Evolutionary conservation across 2,888 invertebrate genomes (phyloP), one percentile per base, ranked within the genome.

Genomic region (Operophtera brumata): DNA sequence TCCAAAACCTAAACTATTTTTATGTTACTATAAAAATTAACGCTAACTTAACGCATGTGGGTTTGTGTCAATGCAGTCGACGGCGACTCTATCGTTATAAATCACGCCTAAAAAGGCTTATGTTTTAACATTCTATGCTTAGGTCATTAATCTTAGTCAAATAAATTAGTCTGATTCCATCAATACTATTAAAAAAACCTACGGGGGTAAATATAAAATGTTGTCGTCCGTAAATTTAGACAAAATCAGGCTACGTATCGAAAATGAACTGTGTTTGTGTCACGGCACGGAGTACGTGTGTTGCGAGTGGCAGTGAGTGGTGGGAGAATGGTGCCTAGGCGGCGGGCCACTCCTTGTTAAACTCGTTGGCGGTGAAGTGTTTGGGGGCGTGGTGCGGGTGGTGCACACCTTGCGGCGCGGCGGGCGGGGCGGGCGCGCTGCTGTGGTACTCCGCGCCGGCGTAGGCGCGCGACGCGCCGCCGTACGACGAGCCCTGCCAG

Each of bases 291-390:
- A 26, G 26, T 6, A 8, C 28, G 7, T 8, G 28, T 28, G n/a
- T n/a, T n/a, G n/a, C 28, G 28, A 6, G 28, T 9, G 28, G 28
- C 1, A 7, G 30, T 8, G 30, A 30, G 30, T 30, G 30, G 36
- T 40, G 26, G 1, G 20, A 2, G 13, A 6, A 8, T 35, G 35
- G 28, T 14, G 57, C 57, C 73, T 90, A 90, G 69, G 90, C 90
- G 85, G 90, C 86, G 69, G 90, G 89, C 91, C 91, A 90, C 86
- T 91, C 91, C 90, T 91, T 91, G 88, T 78, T 85, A 84, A 90
- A 90, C 80, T 90, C 90, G 83, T 80, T 84, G 79, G 83, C 76
- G 78, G 66, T 78, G 89, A 89, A 90, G 86, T 90, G 91, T 87
- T 91, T 91, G 82, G 88, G 90, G 81, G 90, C 89, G 87, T 90